Conservation (phyloP, 30 jellyfish, hydroid and myxozoan species). For the Mastigias papua region DNA sequence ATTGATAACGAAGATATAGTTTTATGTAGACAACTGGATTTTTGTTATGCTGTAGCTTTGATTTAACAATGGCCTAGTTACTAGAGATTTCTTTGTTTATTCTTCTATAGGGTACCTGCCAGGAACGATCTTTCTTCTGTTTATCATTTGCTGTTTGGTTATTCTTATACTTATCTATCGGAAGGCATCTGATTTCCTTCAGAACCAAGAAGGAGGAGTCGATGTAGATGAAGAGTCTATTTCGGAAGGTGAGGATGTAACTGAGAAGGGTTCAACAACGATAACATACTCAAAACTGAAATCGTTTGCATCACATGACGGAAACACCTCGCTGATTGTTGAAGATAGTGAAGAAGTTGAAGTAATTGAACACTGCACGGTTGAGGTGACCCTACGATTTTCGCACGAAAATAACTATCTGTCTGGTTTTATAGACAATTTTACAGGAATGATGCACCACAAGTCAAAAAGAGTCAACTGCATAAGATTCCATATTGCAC, state of each 20-base stretch:
- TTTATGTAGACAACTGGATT: no score
- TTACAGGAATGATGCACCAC: constrained; percentile 9
- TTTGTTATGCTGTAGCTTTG: no score
- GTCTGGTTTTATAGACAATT: constrained; percentile 18
- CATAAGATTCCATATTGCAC: constrained; percentile 37
- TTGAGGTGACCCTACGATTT: neutral
- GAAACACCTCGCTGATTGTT: neutral
- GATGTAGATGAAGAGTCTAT: neutral
- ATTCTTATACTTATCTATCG: constrained; percentile 43
- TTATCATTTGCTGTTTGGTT: constrained; percentile 14
- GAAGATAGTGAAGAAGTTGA: constrained; percentile 14
- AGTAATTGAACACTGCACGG: constrained; percentile 18
- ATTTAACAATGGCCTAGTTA: no score
- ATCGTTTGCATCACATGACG: constrained; percentile 8
- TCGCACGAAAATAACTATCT: constrained; percentile 2
- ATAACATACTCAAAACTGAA: constrained; percentile 3
- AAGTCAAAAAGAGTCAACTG: neutral
- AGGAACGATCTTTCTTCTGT: constrained; percentile 49
- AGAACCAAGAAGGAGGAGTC: neutral
- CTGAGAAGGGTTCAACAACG: neutral
- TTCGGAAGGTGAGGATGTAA: neutral
- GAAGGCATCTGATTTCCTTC: constrained; percentile 46
- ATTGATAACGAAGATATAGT: no score
- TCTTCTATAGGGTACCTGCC: constrained; percentile 61
- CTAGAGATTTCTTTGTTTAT: neutral